phyloP scores from a whole-genome alignment of 53 echinoderm and acorn worm species.

The Paracentrotus lividus region DNA sequence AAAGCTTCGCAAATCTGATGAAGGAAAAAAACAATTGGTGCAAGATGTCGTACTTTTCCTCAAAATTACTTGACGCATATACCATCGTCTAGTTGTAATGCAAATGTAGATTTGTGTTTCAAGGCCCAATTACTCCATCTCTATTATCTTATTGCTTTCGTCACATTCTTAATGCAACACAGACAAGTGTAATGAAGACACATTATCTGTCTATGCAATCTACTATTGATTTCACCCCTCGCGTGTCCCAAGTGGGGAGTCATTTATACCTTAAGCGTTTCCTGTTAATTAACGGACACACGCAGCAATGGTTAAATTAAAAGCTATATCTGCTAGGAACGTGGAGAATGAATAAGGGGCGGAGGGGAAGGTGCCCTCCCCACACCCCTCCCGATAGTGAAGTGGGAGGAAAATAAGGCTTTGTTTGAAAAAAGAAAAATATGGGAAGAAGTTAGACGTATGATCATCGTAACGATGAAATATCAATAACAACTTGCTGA shows the following conservation, averaged over 20 bases:
- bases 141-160: slow-evolving; percentile 8
- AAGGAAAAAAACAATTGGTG: not conserved
- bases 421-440: no score
- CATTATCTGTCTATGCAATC: not conserved
- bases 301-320: slow-evolving; percentile 23
- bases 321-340: slow-evolving; percentile 34
- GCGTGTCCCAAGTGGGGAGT: slow-evolving; percentile 28
- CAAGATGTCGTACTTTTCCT: not conserved
- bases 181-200: slow-evolving; percentile 65
- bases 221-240: slow-evolving; percentile 53
- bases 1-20: no score
- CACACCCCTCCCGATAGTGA: not conserved
- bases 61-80: not conserved
- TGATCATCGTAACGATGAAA: no score
- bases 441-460: no score
- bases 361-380: not conserved
- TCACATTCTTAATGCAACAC: not conserved
- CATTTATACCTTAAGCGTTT: slow-evolving; percentile 66
- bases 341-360: not conserved
- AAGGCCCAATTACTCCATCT: slow-evolving; percentile 23
- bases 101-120: slow-evolving; percentile 54
- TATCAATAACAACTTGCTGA: no score
- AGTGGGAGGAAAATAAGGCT: no score
- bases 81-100: not conserved
- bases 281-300: slow-evolving; percentile 57